Evolutionary conservation across 1,140 invertebrate genomes (phyloP), one percentile per base, ranked within the genome.

Genomic region (Zaprionus tsacasi): DNA sequence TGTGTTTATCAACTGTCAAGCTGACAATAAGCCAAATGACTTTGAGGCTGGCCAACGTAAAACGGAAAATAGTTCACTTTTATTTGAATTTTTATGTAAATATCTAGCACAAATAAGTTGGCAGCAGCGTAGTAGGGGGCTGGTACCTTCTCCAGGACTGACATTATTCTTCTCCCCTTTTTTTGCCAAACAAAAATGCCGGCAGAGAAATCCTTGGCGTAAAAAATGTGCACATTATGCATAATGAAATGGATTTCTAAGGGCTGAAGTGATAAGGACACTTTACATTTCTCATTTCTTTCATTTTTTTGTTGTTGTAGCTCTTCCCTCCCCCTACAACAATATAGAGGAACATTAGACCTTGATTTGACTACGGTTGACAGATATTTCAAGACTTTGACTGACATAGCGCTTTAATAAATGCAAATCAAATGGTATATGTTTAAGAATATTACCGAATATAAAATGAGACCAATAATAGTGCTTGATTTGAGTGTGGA

Each of bases 1-100:
- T 77, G 61, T 77, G 74, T 77, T 77, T 77, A 77, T 77, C 63
- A 73, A 77, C 70, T 77, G 70, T 77, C 70, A 77, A 67, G 45
- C 69, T 67, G 56, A 72, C 74, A 71, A 76, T 76, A 76, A 76
- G 60, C 69, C 74, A 76, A 76, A 76, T 76, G 74, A 69, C 57
- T 76, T 66, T 72, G 48, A 60, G 69, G 48, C 61, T 60, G 60
- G 36, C 69, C 69, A 72, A 33, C 17, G 48, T 21, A 73, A 60
- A 54, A 63, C 40, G 21, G 15, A 70, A 73, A 60, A 64, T 70
- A 75, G 72, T 75, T 70, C 40, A 57, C 40, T 63, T 21, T 21
- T 64, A 75, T 75, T 75, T 75, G 72, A 58, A 75, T 75, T 75
- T 75, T 75, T 76, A 76, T 76, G 68, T 71, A 71, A 71, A 71